phyloP scores from a whole-genome alignment of 1,140 invertebrate species.

The Pseudomyrmex cubaensis region DNA sequence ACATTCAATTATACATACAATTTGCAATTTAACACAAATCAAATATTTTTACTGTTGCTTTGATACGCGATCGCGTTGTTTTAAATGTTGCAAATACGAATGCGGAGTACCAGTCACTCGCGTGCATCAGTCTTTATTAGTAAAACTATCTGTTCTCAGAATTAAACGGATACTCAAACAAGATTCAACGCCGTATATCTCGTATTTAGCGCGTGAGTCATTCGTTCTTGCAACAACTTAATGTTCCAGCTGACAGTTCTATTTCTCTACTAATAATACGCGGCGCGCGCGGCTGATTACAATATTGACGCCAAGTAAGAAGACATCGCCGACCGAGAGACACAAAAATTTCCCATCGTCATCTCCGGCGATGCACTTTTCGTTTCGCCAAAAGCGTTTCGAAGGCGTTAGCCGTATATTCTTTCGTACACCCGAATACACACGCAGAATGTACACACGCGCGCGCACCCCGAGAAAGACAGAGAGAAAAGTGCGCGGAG shows the following conservation, averaged over 20 bases:
- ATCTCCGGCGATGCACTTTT: slow-evolving; percentile 65
- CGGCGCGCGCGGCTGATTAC: slow-evolving; percentile 54
- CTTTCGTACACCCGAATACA: not conserved
- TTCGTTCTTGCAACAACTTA: slow-evolving; percentile 10
- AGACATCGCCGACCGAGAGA: slow-evolving; percentile 62
- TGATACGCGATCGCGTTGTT: not conserved
- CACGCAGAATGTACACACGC: slow-evolving; percentile 25
- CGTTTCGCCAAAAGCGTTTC: slow-evolving; percentile 48
- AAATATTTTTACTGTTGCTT: too few relatives aligned
- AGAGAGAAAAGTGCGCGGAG: slow-evolving; percentile 7
- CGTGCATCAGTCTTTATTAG: not conserved
- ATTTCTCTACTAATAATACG: not conserved
- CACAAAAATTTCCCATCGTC: slow-evolving; percentile 62
- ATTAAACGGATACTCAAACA: not conserved
- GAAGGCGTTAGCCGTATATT: slow-evolving; percentile 41
- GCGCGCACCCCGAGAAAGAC: slow-evolving; percentile 11
- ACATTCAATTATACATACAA: too few relatives aligned
- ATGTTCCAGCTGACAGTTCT: too few relatives aligned
- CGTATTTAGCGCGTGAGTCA: slow-evolving; percentile 33
- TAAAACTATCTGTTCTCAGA: not conserved
- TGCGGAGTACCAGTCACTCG: not conserved
- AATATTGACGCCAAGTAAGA: slow-evolving; percentile 55
- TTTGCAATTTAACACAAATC: too few relatives aligned
- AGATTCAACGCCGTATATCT: slow-evolving; percentile 18
- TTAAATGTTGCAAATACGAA: not conserved